Conservation (phyloP, 2,113 vertebrate species). For the Dolichotis patagonum region DNA sequence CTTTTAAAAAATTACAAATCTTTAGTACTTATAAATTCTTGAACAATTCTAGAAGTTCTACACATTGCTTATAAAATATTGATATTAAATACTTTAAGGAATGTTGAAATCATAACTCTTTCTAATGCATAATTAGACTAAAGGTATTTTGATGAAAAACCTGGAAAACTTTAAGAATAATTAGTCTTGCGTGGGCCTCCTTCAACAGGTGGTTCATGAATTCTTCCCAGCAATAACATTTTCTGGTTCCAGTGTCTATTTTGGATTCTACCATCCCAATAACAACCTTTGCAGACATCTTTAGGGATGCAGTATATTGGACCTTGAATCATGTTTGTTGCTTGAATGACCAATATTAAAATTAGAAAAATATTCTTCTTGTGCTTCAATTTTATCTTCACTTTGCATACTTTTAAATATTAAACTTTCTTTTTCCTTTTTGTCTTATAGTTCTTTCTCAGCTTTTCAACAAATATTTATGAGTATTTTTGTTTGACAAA, state of each 20-base stretch:
- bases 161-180: neutral
- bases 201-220: neutral
- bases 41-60: neutral
- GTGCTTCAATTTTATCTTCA: neutral
- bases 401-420: neutral
- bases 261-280: neutral
- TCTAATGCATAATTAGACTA: neutral
- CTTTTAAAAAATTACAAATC: neutral
- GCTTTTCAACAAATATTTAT: too few relatives aligned
- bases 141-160: neutral
- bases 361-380: neutral
- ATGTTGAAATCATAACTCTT: neutral
- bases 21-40: neutral
- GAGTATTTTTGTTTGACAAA: neutral
- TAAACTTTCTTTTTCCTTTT: neutral
- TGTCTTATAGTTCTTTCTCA: neutral
- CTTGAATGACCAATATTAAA: neutral
- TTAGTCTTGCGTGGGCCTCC: neutral
- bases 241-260: neutral
- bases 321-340: neutral
- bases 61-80: conserved; percentile 15
- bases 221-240: neutral
- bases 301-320: neutral
- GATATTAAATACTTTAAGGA: neutral
- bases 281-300: neutral